These are phyloP conservation scores for Oncorhynchus clarkii DNA, from an alignment of 2,113 vertebrate species.

Conservation along the genomic window DNA sequence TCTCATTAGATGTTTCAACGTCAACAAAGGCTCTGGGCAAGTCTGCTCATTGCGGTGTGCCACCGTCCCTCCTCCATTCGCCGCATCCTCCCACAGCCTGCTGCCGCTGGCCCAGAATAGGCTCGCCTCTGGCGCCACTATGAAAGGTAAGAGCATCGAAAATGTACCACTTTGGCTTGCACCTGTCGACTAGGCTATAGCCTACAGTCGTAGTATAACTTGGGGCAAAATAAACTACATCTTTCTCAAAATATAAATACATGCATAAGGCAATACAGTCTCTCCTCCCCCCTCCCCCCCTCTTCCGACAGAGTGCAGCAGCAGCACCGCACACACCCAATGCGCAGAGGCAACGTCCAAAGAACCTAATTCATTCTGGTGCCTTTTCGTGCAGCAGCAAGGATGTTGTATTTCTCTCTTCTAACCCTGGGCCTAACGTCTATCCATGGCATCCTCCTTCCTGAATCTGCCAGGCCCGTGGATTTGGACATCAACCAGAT, in stretches of 20 bases:
- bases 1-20: not conserved
- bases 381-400: constrained; percentile 13
- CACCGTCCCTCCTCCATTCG: not conserved
- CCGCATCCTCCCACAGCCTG: not conserved
- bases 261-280: not conserved
- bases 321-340: constrained; percentile 10
- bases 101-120: not conserved
- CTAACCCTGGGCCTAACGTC: constrained; percentile 52
- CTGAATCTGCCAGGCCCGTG: constrained; percentile 44
- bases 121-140: not conserved
- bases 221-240: too few species aligned
- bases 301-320: constrained; percentile 18
- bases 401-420: constrained; percentile 47
- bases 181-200: not conserved
- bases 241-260: too few species aligned
- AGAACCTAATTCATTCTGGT: not conserved
- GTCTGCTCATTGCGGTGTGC: not conserved
- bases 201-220: too few species aligned
- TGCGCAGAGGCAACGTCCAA: constrained; percentile 24
- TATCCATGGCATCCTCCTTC: constrained; percentile 58
- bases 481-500: constrained; percentile 56
- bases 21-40: too few species aligned
- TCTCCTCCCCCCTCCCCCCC: too few species aligned
- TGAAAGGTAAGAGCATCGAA: not conserved
- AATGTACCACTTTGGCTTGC: not conserved